These are phyloP conservation scores for Anoplolepis gracilipes DNA, from an alignment of 1,140 invertebrate species.

Conservation along the genomic window DNA sequence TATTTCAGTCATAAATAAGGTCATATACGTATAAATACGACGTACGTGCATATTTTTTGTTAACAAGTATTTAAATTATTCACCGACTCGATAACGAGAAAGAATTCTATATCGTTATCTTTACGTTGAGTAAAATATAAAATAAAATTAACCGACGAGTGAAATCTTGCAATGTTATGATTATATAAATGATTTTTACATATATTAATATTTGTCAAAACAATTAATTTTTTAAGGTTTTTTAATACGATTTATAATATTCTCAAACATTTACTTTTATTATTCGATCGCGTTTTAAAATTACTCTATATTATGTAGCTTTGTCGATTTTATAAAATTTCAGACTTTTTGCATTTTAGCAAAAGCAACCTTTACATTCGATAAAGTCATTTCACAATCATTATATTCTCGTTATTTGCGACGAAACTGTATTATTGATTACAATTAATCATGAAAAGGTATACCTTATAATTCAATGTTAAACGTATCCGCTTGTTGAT, in stretches of 20 bases:
- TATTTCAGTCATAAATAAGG: no score
- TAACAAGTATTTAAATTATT: not conserved
- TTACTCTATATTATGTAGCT: no score
- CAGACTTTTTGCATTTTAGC: not conserved
- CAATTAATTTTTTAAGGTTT: not conserved
- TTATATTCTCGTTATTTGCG: not conserved
- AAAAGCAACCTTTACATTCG: not conserved
- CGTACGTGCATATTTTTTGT: not conserved
- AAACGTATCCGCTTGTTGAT: not conserved
- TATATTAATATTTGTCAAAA: not conserved
- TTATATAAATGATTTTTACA: not conserved
- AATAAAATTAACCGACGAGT: not conserved
- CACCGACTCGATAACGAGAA: not conserved
- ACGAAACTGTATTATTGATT: not conserved
- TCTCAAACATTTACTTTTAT: not conserved
- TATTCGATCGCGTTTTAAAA: no score
- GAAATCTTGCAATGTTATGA: not conserved
- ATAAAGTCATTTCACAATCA: not conserved
- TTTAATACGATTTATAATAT: not conserved
- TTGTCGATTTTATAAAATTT: not conserved
- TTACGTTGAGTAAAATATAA: not conserved
- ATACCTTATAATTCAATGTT: not conserved
- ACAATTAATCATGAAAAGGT: not conserved
- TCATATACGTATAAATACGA: not conserved
- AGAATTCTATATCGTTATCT: not conserved